phyloP scores from a whole-genome alignment of 2,797 vertebrate genomes.

The Zalophus californianus region DNA sequence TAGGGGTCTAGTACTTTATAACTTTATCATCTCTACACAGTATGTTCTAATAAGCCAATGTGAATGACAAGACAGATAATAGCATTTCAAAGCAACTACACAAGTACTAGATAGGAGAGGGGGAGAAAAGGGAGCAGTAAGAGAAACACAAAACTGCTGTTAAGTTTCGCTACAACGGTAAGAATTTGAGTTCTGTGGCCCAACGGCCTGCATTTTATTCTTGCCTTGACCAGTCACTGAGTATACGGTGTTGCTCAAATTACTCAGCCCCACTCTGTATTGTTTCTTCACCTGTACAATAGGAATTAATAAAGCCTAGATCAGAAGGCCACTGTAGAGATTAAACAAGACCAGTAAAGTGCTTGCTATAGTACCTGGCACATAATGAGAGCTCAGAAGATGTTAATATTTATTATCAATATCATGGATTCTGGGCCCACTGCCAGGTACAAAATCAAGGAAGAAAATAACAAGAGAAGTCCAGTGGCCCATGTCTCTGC shows the following conservation, averaged over 20 bases:
- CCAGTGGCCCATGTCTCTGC: neutral
- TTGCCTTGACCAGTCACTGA: neutral
- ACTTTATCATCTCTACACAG: neutral
- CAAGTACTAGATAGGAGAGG: neutral
- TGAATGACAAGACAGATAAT: neutral
- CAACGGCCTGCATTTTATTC: neutral
- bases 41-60: neutral
- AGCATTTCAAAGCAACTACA: neutral
- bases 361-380: neutral
- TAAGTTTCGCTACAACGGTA: neutral
- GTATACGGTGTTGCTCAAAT: neutral
- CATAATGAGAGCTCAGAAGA: neutral
- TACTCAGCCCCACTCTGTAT: neutral
- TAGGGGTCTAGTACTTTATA: neutral
- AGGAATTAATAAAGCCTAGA: neutral
- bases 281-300: neutral
- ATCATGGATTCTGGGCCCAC: neutral
- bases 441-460: conserved; percentile 16
- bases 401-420: neutral
- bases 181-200: neutral
- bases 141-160: neutral
- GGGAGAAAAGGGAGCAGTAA: neutral
- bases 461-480: conserved; percentile 7
- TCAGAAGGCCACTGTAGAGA: neutral
- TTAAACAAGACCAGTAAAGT: neutral